A percentile compares a stretch with the other conserved stretches of the same genome.
Evolutionary conservation across 1,140 invertebrate genomes (phyloP).

Genomic region (Hetaerina americana): DNA sequence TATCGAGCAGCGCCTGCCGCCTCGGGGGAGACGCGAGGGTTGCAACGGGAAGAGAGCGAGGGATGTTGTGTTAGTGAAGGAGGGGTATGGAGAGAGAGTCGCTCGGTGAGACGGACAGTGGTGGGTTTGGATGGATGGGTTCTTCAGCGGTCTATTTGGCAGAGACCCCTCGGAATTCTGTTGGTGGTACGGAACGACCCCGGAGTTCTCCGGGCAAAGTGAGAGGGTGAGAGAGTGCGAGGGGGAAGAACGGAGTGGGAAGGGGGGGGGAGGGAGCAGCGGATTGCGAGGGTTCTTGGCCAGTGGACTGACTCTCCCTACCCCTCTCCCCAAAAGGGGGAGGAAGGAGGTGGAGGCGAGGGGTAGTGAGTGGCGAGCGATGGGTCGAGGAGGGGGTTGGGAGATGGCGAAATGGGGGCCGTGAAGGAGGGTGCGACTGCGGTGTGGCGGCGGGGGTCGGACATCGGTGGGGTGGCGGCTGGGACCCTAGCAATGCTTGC

Average conservation of each 20-base stretch:
- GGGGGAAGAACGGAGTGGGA: not conserved
- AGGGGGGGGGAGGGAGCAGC: not conserved
- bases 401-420: no score
- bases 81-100: no score
- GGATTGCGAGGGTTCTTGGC: not conserved
- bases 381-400: no score
- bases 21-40: not conserved
- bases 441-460: no score
- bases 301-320: no score
- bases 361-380: no score
- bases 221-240: not conserved
- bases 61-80: not conserved
- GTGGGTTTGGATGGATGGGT: not conserved
- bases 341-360: no score
- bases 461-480: no score
- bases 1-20: not conserved
- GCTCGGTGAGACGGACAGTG: not conserved
- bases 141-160: not conserved
- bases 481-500: no score
- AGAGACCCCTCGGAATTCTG: not conserved
- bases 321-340: no score
- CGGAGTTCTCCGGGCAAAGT: not conserved
- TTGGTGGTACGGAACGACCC: not conserved
- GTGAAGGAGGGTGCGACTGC: no score
- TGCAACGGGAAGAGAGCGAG: not conserved